Conservation (phyloP, 2,797 vertebrate species). For the Falco novaeseelandiae region DNA sequence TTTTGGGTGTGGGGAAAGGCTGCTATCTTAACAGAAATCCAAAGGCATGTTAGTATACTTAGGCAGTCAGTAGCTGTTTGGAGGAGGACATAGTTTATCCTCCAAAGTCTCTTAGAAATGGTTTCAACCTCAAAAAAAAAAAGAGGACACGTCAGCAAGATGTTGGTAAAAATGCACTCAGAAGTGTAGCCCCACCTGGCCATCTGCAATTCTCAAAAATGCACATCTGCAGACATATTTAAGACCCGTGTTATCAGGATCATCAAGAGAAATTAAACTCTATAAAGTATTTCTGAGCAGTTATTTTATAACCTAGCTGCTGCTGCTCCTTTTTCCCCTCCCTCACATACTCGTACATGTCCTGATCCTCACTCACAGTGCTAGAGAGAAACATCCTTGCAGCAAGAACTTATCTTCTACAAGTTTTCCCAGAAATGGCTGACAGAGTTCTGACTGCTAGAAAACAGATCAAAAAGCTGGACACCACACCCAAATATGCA, state of each 20-base stretch:
- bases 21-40: not conserved
- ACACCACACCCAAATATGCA: not conserved
- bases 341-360: not conserved
- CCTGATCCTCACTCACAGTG: not conserved
- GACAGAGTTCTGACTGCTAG: not conserved
- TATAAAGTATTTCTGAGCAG: not conserved
- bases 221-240: not conserved
- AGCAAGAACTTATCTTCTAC: not conserved
- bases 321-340: not conserved
- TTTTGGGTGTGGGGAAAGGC: not conserved
- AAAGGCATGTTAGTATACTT: not conserved
- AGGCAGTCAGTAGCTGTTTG: not conserved
- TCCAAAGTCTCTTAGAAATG: not conserved
- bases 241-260: not conserved
- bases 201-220: not conserved
- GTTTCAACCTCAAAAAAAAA: not conserved
- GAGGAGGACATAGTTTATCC: not conserved
- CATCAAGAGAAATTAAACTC: not conserved
- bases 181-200: not conserved
- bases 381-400: not conserved
- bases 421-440: not conserved
- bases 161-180: not conserved
- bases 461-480: not conserved
- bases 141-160: not conserved
- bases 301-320: not conserved